Conservation (phyloP, 2,888 invertebrate genomes). For the Tipula helvola region DNA sequence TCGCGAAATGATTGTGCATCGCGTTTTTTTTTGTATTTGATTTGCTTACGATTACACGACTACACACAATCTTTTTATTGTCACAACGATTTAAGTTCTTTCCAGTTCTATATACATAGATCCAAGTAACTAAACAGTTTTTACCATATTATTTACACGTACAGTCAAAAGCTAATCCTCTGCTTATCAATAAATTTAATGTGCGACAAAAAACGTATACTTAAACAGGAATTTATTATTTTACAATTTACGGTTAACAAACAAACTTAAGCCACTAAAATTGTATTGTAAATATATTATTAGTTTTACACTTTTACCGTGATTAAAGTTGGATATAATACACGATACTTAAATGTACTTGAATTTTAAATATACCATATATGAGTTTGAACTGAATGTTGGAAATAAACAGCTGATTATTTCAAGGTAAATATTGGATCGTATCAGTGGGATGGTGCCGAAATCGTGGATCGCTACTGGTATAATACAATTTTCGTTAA, state of each 20-base stretch:
- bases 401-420: too few relatives aligned
- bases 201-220: background rate
- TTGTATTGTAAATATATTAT: background rate
- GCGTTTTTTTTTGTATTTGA: background rate
- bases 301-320: background rate
- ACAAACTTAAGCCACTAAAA: background rate
- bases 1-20: background rate
- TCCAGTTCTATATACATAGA: background rate
- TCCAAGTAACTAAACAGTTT: background rate
- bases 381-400: too few relatives aligned
- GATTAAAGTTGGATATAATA: background rate
- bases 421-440: too few relatives aligned
- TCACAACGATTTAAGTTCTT: background rate
- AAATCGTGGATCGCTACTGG: too few relatives aligned
- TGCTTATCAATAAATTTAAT: background rate
- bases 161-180: background rate
- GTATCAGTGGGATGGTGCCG: too few relatives aligned
- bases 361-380: too few relatives aligned
- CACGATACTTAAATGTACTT: background rate
- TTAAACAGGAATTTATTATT: background rate
- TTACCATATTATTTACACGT: background rate
- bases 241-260: background rate
- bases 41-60: background rate
- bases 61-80: background rate
- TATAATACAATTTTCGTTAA: background rate